Conservation (phyloP, 2,888 invertebrate genomes). For the Matsumyia berberina region DNA sequence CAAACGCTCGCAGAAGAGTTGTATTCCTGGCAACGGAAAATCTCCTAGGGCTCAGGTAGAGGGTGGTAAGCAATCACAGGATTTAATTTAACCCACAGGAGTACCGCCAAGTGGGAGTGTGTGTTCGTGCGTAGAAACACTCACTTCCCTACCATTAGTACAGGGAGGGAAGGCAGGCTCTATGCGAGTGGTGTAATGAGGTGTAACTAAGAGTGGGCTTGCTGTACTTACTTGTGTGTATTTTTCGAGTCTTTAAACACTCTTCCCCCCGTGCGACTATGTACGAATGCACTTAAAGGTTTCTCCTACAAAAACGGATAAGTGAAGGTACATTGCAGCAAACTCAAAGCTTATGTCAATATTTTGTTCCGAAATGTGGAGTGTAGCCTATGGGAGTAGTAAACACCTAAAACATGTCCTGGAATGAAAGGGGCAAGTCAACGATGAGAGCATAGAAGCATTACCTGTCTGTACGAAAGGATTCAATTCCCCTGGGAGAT, state of each 20-base stretch:
- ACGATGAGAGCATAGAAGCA: constrained; percentile 36
- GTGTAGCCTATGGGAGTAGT: constrained; percentile 31
- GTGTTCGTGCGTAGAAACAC: constrained; percentile 44
- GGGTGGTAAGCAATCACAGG: constrained; percentile 66
- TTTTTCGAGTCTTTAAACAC: constrained; percentile 17
- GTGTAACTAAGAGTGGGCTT: constrained; percentile 45
- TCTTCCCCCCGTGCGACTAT: constrained; percentile 19
- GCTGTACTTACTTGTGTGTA: neutral
- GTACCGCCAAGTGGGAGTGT: constrained; percentile 38
- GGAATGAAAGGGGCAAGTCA: constrained; percentile 39
- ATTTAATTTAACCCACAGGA: constrained; percentile 73
- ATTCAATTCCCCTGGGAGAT: constrained; percentile 38
- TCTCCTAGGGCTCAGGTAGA: constrained; percentile 30
- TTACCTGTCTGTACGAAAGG: constrained; percentile 12
- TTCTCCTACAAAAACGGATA: neutral
- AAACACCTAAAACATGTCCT: constrained; percentile 41
- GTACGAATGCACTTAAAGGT: constrained; percentile 44
- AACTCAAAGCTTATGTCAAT: constrained; percentile 3
- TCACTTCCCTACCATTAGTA: constrained; percentile 33
- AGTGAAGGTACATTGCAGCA: constrained; percentile 35
- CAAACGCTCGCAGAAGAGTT: constrained; percentile 60
- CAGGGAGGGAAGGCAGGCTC: neutral
- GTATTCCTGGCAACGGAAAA: constrained; percentile 43
- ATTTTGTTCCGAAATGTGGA: constrained; percentile 32
- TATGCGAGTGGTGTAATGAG: constrained; percentile 46